Conservation (phyloP, 2,888 invertebrate genomes). For the Mythimna lalbum region DNA sequence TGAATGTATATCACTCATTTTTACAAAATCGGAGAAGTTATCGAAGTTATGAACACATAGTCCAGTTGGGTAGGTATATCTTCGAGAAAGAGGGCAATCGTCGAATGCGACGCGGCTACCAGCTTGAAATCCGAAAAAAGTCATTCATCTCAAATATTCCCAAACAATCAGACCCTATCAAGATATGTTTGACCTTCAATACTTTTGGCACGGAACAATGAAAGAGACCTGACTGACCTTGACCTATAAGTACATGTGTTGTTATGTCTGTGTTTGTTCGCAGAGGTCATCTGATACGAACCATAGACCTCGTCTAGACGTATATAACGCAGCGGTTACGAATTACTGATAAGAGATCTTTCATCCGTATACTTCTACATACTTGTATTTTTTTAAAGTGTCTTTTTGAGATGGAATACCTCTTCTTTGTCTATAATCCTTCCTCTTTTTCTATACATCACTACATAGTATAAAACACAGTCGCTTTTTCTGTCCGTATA, state of each 20-base stretch:
- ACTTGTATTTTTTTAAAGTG: background rate
- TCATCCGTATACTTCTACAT: background rate
- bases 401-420: background rate
- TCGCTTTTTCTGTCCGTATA: no score
- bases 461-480: no score
- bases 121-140: background rate
- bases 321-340: slow-evolving; percentile 4
- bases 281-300: slow-evolving; percentile 38
- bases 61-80: no score
- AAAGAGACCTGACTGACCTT: slow-evolving; percentile 27
- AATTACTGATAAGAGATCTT: slow-evolving; percentile 26
- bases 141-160: background rate
- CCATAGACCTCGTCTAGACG: slow-evolving; percentile 45
- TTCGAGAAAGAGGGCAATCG: no score
- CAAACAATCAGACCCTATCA: background rate
- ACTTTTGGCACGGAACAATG: slow-evolving; percentile 1
- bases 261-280: slow-evolving; percentile 13
- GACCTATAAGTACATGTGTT: slow-evolving; percentile 12
- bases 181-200: background rate
- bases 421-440: background rate
- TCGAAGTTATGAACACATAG: no score
- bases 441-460: no score
- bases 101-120: no score
- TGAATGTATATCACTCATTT: no score
- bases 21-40: no score